Evolutionary conservation across 1,140 invertebrate species (phyloP).

Genomic region (Paraescarpia echinospica): DNA sequence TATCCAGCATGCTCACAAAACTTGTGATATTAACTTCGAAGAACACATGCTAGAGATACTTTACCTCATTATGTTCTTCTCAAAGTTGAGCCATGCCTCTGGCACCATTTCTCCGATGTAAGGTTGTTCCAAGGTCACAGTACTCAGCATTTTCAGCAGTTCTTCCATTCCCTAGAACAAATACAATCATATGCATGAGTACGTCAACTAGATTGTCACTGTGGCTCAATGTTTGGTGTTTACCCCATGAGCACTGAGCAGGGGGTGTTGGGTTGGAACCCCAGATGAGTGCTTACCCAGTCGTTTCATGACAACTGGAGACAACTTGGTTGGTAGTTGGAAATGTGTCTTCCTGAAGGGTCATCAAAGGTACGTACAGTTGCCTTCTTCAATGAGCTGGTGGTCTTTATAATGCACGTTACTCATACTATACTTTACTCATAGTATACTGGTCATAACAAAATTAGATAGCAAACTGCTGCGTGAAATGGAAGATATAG

Average conservation of each 20-base stretch:
- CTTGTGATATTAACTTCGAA: neutral
- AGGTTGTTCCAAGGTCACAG: slow-evolving; percentile 22
- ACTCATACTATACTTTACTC: neutral
- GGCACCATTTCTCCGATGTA: slow-evolving; percentile 36
- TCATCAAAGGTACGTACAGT: neutral
- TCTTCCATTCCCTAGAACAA: slow-evolving; percentile 22
- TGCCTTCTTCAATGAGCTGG: neutral
- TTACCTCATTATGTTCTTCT: slow-evolving; percentile 27
- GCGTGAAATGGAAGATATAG: too few relatives aligned
- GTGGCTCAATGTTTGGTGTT: neutral
- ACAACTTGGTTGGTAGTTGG: neutral
- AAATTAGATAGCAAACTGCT: too few relatives aligned
- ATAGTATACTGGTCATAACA: neutral
- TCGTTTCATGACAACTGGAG: neutral
- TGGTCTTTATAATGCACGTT: neutral
- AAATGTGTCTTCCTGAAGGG: neutral
- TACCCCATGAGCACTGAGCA: neutral
- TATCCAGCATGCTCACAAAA: neutral
- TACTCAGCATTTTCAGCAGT: slow-evolving; percentile 17
- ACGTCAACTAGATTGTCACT: neutral
- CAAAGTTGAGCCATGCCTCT: slow-evolving; percentile 35
- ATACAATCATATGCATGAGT: neutral
- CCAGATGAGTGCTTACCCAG: too few relatives aligned
- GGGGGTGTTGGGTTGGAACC: neutral
- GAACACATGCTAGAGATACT: neutral